phyloP scores from a whole-genome alignment of 2,113 vertebrate species.

The Cyanoliseus patagonus region DNA sequence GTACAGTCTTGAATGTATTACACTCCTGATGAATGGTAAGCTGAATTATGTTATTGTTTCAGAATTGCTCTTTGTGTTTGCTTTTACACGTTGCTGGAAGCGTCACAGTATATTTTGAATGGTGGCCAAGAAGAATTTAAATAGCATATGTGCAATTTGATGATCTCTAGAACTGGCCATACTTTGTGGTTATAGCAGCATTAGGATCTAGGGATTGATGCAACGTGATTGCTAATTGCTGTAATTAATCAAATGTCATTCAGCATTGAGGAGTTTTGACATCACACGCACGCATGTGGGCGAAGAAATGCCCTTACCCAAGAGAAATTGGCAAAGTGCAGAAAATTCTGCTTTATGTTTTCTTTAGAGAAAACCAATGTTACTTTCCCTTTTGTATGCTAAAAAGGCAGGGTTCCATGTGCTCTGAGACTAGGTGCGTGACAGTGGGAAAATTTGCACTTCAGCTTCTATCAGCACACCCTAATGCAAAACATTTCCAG shows the following conservation, averaged over 20 bases:
- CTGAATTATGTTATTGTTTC: background rate
- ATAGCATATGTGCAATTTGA: background rate
- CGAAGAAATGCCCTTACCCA: background rate
- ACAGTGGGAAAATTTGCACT: background rate
- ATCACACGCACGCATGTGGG: accelerated
- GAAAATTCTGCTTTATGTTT: background rate
- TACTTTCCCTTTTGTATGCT: background rate
- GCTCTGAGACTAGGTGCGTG: background rate
- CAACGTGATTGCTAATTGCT: background rate
- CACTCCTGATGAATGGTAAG: background rate
- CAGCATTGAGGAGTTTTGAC: background rate
- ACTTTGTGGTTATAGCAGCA: background rate
- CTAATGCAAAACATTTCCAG: background rate
- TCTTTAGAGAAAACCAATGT: background rate
- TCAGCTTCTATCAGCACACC: background rate
- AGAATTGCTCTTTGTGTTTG: background rate
- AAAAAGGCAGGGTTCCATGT: background rate
- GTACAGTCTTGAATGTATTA: background rate
- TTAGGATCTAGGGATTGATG: background rate
- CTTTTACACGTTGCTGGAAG: background rate
- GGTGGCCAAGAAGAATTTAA: background rate
- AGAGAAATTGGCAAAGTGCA: background rate
- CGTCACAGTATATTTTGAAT: background rate
- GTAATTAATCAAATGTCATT: background rate
- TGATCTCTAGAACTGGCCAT: background rate